These are phyloP conservation scores for Oncorhynchus nerka DNA, from an alignment of 2,113 vertebrate genomes.

Conservation along the genomic window DNA sequence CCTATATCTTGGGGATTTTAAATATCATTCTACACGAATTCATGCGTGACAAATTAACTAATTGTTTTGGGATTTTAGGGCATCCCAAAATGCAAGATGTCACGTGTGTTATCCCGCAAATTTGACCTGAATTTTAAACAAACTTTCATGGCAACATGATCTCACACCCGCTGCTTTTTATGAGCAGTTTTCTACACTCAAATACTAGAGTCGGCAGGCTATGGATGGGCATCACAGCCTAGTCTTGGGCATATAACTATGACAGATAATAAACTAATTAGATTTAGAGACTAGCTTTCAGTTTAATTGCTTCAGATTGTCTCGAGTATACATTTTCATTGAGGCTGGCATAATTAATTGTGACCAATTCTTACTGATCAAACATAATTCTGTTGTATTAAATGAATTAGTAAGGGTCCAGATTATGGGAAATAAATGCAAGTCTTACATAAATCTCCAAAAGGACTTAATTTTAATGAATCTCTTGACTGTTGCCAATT, in stretches of 20 bases:
- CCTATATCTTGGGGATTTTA: conserved; percentile 49
- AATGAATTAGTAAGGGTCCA: conserved; percentile 38
- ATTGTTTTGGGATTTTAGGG: conserved; percentile 49
- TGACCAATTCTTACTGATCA: conserved; percentile 24
- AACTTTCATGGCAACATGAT: neutral
- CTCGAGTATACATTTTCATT: conserved; percentile 24
- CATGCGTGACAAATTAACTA: conserved; percentile 48
- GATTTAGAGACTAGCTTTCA: neutral
- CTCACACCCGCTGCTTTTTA: neutral
- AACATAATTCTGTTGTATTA: conserved; percentile 23
- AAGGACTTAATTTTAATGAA: conserved; percentile 42
- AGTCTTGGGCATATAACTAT: neutral
- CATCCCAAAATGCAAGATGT: conserved; percentile 24
- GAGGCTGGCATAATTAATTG: conserved; percentile 36
- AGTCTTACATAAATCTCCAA: conserved; percentile 25
- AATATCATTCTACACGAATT: conserved; percentile 46
- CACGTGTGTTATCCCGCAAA: conserved; percentile 22
- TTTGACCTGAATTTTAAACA: conserved; percentile 25
- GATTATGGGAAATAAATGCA: conserved; percentile 46
- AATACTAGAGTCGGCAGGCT: neutral
- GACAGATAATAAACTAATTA: conserved; percentile 5
- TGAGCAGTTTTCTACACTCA: neutral
- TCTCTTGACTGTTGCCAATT: conserved; percentile 47
- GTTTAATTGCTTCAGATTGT: conserved; percentile 15
- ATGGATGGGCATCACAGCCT: no score